Percentiles rank a stretch among this genome's conserved stretches.
phyloP scores from a whole-genome alignment of 1,140 invertebrate genomes.

The Samia ricini region DNA sequence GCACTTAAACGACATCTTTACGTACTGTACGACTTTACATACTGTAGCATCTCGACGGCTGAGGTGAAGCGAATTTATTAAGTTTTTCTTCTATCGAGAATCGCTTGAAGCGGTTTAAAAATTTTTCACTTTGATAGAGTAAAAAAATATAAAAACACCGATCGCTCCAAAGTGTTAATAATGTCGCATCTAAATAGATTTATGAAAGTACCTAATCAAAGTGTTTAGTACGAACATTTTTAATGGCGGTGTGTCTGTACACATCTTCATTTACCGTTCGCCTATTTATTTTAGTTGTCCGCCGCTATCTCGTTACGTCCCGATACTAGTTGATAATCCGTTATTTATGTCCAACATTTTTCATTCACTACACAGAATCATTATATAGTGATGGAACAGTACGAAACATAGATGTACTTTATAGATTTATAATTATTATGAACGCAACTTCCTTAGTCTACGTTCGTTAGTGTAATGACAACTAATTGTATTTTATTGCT shows the following conservation, averaged over 20 bases:
- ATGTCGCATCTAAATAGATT: conserved; percentile 7
- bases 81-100: no score
- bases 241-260: conserved; percentile 33
- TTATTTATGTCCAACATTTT: conserved; percentile 69
- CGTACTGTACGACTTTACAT: no score
- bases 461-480: no score
- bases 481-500: no score
- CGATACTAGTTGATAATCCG: conserved; percentile 68
- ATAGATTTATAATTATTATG: neutral
- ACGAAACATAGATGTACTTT: neutral
- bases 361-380: conserved; percentile 31
- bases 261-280: conserved; percentile 60
- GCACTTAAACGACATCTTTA: no score
- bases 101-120: no score
- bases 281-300: conserved; percentile 62
- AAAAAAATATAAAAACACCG: neutral
- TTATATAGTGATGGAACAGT: conserved; percentile 7
- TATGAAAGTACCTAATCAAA: conserved; percentile 3
- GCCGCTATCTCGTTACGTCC: conserved; percentile 58
- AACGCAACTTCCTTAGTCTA: no score
- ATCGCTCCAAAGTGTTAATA: neutral
- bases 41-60: no score
- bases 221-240: conserved; percentile 27
- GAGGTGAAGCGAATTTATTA: no score
- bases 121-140: neutral